phyloP scores from a whole-genome alignment of 2,888 invertebrate species.

The Acheta domesticus region DNA sequence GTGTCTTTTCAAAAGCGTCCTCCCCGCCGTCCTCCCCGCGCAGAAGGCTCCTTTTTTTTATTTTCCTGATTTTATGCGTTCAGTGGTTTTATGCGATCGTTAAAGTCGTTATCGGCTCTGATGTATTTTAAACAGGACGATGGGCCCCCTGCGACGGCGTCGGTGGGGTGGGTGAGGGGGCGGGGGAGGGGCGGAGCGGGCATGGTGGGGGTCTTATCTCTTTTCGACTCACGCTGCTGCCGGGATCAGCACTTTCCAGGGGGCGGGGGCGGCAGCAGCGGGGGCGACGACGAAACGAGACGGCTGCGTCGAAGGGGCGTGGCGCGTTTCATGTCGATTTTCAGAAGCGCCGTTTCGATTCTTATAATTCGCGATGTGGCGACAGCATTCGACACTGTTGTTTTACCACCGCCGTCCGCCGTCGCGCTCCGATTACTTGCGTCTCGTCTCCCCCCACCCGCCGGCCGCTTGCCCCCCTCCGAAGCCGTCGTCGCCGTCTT shows the following conservation, averaged over 20 bases:
- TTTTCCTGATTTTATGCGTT: conserved; percentile 18
- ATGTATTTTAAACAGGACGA: conserved; percentile 18
- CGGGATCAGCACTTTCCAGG: neutral
- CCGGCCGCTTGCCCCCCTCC: neutral
- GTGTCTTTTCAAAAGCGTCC: neutral
- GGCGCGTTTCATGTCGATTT: neutral
- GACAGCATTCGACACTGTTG: neutral
- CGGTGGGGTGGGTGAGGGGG: neutral
- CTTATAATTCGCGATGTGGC: neutral
- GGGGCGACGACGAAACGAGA: neutral
- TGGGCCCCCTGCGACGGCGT: neutral
- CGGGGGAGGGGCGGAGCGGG: neutral
- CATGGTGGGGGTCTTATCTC: neutral
- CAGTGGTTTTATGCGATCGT: conserved; percentile 5
- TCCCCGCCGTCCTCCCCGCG: neutral
- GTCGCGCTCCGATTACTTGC: neutral
- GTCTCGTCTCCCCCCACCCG: neutral
- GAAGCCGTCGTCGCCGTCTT: neutral
- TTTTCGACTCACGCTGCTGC: neutral
- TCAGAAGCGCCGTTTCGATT: neutral
- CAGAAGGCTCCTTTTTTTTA: neutral
- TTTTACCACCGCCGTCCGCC: neutral
- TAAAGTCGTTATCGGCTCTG: conserved; percentile 18
- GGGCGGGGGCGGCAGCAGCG: neutral
- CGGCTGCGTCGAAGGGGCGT: neutral